Evolutionary conservation across 2,113 vertebrate genomes (phyloP).

Genomic region (Cyprinodon variegatus): DNA sequence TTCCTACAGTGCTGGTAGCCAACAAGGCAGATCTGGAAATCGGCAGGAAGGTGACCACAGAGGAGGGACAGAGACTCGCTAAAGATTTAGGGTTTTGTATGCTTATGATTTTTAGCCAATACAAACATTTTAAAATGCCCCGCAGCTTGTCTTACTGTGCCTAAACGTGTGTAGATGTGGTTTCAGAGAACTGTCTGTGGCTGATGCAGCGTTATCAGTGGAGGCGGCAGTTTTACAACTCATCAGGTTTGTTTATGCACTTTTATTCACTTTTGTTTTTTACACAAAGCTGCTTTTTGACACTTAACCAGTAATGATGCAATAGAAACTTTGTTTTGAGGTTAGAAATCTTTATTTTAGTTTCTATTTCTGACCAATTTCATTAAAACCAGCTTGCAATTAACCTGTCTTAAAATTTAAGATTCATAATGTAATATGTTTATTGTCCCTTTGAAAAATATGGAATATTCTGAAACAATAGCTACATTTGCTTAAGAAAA

Average conservation of each 20-base stretch:
- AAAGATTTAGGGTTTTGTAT: constrained; percentile 62
- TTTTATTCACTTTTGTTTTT: background rate
- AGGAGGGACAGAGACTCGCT: constrained; percentile 67
- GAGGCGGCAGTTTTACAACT: constrained; percentile 65
- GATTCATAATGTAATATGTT: no score
- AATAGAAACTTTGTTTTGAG: background rate
- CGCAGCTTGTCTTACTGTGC: background rate
- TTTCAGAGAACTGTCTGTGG: constrained; percentile 69
- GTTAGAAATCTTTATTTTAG: background rate
- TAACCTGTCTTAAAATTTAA: no score
- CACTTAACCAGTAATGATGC: background rate
- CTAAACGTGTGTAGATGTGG: constrained; percentile 42
- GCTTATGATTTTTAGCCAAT: background rate
- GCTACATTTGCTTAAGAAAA: no score
- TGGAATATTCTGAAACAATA: no score
- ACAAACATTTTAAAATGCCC: background rate
- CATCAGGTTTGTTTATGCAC: constrained; percentile 41
- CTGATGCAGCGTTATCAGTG: constrained; percentile 54
- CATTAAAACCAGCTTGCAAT: no score
- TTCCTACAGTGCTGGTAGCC: constrained; percentile 60
- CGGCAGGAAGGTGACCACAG: constrained; percentile 67
- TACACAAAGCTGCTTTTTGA: background rate
- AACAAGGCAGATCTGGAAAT: constrained; percentile 71
- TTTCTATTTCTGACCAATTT: no score
- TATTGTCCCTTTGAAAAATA: no score